A percentile compares a stretch with the other conserved stretches of the same genome.
Evolutionary conservation across 2,797 vertebrate species (phyloP).

Genomic region (Sebastolobus altivelis): DNA sequence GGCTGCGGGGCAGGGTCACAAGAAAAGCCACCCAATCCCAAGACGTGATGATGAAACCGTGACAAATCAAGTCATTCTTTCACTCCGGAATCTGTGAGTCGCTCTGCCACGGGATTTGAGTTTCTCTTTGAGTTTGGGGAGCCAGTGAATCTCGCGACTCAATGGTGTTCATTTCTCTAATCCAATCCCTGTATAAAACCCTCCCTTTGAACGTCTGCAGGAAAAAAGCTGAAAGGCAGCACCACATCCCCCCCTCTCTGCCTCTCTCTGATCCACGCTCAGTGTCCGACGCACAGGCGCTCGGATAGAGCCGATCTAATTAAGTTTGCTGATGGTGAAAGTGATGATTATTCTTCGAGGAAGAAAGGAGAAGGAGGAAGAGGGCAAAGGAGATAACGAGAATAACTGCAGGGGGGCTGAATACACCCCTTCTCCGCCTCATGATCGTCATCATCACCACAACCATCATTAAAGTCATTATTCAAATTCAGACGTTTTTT

Average conservation of each 20-base stretch:
- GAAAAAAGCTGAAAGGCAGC: slow-evolving; percentile 71
- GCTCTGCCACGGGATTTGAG: slow-evolving; percentile 69
- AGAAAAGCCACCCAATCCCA: slow-evolving; percentile 66
- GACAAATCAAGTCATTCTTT: slow-evolving; percentile 80
- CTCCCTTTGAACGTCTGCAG: slow-evolving; percentile 77
- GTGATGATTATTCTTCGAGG: slow-evolving; percentile 73
- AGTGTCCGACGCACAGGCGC: slow-evolving; percentile 63
- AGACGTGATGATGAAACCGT: slow-evolving; percentile 78
- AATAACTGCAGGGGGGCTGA: slow-evolving; percentile 55
- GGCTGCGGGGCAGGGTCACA: slow-evolving; percentile 64
- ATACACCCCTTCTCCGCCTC: slow-evolving; percentile 26
- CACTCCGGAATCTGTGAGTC: slow-evolving; percentile 58
- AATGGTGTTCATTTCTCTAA: slow-evolving; percentile 82
- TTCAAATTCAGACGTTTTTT: slow-evolving; percentile 38
- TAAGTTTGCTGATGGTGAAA: slow-evolving; percentile 78
- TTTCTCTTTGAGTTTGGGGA: slow-evolving; percentile 74
- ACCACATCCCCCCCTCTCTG: slow-evolving; percentile 52
- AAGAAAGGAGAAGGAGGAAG: slow-evolving; percentile 41
- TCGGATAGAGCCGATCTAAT: slow-evolving; percentile 73
- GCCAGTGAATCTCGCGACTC: slow-evolving; percentile 73
- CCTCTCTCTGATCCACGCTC: slow-evolving; percentile 69
- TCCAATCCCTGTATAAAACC: slow-evolving; percentile 78
- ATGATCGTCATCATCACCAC: slow-evolving; percentile 29
- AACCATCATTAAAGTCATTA: slow-evolving; percentile 46
- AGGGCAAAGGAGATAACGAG: slow-evolving; percentile 61